Base-by-base conservation (phyloP, 2,888 invertebrate genomes). In the Metallyticus violacea region DNA sequence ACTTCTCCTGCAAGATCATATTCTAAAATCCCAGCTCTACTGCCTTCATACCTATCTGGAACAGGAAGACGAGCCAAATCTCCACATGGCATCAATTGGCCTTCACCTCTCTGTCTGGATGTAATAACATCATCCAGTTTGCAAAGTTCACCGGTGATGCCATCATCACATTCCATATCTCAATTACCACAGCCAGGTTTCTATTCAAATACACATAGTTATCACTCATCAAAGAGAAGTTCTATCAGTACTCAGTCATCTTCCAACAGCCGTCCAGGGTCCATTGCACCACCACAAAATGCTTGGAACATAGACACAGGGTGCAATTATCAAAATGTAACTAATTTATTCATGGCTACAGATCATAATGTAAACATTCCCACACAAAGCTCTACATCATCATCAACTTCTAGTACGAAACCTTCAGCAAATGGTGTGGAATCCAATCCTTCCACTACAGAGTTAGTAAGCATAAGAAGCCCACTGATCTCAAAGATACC, bases 161-260 rank as follows among this genome's bases (percentile, higher is more conserved):
- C 4, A 0, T 62, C 40, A 62, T n/a, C 22, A 22, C n/a, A 77
- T 1, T 77, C 77, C 22, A 9, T 77, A n/a, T 83, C 83, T 26
- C 82, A 83, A 83, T 81, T 87, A 15, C 87, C 87, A 29, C 84
- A 85, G 15, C 87, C 87, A 27, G 86, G 86, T 15, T 87, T 87
- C 85, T 82, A 85, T 80, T 80, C 81, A 9, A 80, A 15, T 81
- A 9, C 27, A 26, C 28, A 79, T 76, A 81, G 6, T 77, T 62
- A 79, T 25, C 85, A 85, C 6, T 86, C 85, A 25, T 30, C 85
- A 15, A 87, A 86, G 78, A 86, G 81, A 77, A 84, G 86, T 62
- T 86, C 83, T 15, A n/a, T 84, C 15, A 86, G 83, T 77, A 86
- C 86, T 26, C 87, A 86, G n/a, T 28, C 85, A 4, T 86, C 84